Evolutionary conservation across 1,140 invertebrate genomes (phyloP).

Genomic region (Caerostris darwini): DNA sequence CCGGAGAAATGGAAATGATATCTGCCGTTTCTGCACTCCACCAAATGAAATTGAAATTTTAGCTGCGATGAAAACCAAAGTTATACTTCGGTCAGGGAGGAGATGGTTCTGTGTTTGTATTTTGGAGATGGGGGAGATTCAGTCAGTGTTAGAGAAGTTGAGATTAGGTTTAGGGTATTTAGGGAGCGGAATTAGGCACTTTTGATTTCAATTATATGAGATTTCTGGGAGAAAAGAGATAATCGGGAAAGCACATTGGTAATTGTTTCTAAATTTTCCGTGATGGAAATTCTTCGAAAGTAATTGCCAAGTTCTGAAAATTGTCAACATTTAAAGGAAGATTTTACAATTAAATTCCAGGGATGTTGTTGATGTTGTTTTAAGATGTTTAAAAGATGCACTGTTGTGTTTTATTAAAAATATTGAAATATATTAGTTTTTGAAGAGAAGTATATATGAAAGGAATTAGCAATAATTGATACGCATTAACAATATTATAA

Average conservation of each 20-base stretch:
- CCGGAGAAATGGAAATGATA: constrained; percentile 39
- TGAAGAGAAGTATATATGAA: too few relatives aligned
- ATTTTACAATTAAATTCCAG: neutral
- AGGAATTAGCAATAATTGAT: too few relatives aligned
- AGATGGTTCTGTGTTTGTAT: constrained; percentile 3
- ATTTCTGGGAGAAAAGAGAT: neutral
- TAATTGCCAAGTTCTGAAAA: neutral
- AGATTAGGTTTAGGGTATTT: constrained; percentile 12
- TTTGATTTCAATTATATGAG: constrained; percentile 46
- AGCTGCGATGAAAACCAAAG: neutral
- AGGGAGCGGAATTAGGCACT: constrained; percentile 20
- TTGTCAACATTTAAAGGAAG: neutral
- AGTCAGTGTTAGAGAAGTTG: neutral
- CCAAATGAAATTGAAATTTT: constrained; percentile 41
- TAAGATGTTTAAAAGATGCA: neutral
- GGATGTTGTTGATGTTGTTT: neutral
- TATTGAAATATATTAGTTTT: too few relatives aligned
- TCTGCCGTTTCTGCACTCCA: neutral
- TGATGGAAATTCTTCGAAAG: neutral
- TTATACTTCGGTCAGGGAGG: neutral
- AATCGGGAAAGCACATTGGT: neutral
- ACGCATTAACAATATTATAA: too few relatives aligned
- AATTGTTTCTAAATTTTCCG: constrained; percentile 39
- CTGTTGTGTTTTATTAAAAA: too few relatives aligned
- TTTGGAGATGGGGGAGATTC: neutral